Evolutionary conservation across 2,113 vertebrate species (phyloP), one percentile per base, ranked within the genome.

Genomic region (Geothlypis trichas): DNA sequence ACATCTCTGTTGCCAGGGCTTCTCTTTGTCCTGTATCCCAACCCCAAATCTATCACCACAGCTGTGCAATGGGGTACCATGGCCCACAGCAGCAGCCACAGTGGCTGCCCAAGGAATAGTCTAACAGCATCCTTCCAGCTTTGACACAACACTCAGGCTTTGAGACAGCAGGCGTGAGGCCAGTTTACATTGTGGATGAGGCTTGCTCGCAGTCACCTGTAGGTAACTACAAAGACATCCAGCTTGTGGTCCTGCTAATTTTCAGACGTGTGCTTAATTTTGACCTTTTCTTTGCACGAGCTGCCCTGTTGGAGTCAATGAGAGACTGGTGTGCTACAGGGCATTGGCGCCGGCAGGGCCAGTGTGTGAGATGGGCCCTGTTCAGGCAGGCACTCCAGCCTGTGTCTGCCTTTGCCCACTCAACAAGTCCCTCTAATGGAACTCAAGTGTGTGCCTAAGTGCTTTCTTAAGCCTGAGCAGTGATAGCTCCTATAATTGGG

Each of bases 401-500:
- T 41, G 21, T n/a, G 30, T 26, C 82, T 83, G 82, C 57, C 63
- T 77, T 80, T 51, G 33, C 39, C 65, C 20, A 11, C 55, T 67
- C 49, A 83, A 27, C 86, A 71, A 86, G 16, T n/a, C 39, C 42
- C 42, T 77, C 80, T 96, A 95, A 95, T 91, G 75, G 72, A 91
- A 59, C 65, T 96, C 87, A 94, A 91, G 84, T 85, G 72, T 15
- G 52, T 5, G 33, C 30, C 71, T 71, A 84, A 94, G 95, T 87
- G 82, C 65, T 80, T 96, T 77, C 93, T 90, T 93, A 91, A 94
- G 83, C 65, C 79, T 81, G 84, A 89, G 78, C 15, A 87, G 55
- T 18, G 67, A 96, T 79, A 85, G 84, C 69, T 94, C 47, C 8
- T 65, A 30, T 95, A 93, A 97, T 84, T 93, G 94, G 72, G 77